phyloP scores from a whole-genome alignment of 2,888 invertebrate genomes.

The Drosophila paranaensis region DNA sequence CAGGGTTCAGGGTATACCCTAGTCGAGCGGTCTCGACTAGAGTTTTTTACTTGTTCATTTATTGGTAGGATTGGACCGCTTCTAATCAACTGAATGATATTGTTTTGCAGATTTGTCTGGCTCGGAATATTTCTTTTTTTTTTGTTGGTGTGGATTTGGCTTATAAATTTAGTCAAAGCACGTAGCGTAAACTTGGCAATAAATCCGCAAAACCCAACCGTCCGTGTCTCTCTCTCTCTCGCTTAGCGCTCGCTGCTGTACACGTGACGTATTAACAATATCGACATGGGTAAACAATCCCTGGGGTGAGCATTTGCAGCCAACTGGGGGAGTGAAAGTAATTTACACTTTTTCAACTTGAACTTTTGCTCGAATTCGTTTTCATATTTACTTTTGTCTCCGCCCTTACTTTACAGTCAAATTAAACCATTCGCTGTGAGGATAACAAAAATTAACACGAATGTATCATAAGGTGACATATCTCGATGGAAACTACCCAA shows the following conservation, averaged over 20 bases:
- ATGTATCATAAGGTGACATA: slow-evolving; percentile 74
- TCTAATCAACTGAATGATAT: slow-evolving; percentile 49
- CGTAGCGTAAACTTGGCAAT: slow-evolving; percentile 82
- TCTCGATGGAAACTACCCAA: slow-evolving; percentile 56
- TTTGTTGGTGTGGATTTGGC: slow-evolving; percentile 42
- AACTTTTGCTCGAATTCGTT: slow-evolving; percentile 38
- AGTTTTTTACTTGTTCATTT: slow-evolving; percentile 2
- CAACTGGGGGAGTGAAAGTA: slow-evolving; percentile 54
- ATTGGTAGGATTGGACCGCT: slow-evolving; percentile 12
- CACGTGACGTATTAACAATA: slow-evolving; percentile 77
- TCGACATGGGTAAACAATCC: slow-evolving; percentile 77
- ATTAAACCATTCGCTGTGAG: slow-evolving; percentile 55
- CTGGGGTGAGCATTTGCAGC: slow-evolving; percentile 35
- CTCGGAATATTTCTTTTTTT: slow-evolving; percentile 36
- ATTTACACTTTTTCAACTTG: slow-evolving; percentile 73
- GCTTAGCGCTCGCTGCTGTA: slow-evolving; percentile 41
- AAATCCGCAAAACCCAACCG: slow-evolving; percentile 65
- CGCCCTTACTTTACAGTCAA: slow-evolving; percentile 36
- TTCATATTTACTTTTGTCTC: slow-evolving; percentile 36
- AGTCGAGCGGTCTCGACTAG: too few species aligned
- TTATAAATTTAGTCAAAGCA: slow-evolving; percentile 84
- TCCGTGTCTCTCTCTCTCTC: slow-evolving; percentile 23
- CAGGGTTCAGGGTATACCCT: too few species aligned
- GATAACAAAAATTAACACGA: slow-evolving; percentile 74
- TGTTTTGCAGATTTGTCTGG: slow-evolving; percentile 37